Evolutionary conservation across 2,888 invertebrate species (phyloP), one percentile per base, ranked within the genome.

Genomic region (Seladonia tumulorum): DNA sequence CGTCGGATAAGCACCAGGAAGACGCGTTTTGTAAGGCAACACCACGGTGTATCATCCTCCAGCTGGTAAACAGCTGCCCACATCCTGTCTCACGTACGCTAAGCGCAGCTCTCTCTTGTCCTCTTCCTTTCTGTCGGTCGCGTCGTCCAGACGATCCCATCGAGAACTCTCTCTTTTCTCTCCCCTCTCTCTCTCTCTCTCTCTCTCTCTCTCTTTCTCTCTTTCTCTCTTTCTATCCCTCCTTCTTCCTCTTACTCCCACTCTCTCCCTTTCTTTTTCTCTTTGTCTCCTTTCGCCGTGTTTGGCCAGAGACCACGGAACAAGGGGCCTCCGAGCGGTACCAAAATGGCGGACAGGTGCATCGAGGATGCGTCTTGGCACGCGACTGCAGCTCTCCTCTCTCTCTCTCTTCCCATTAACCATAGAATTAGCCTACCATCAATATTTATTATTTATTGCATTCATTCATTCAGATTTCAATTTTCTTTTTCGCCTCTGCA

Each of bases 21-120:
- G 82, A 84, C 81, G 70, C 73, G 85, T 89, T 87, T 88, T 86
- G 83, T 86, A 90, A 90, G 83, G 82, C 75, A 79, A 77, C 87
- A 82, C 84, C 85, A 83, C 78, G 87, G 90, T 35, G 66, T 91
- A 92, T 92, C 92, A 91, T 93, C 92, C 92, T 93, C 94, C 94
- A 94, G 94, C 94, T 94, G 94, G 93, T 94, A 92, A 93, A 93
- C 94, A 94, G 94, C 94, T 94, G 94, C 94, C 93, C 93, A 93
- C 93, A 93, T 94, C 93, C 93, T 94, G 93, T 92, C 92, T 91
- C 89, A 85, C 86, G 85, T 91, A 89, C 81, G 82, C 78, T 81
- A 78, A 66, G 87, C 88, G 85, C 80, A 75, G 84, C 68, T 77
- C 68, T 77, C 77, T 71, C 82, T 87, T 80, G 77, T 83, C 72